These are phyloP conservation scores for Troglohyphantes excavatus DNA, from an alignment of 2,888 invertebrate species.

Conservation along the genomic window DNA sequence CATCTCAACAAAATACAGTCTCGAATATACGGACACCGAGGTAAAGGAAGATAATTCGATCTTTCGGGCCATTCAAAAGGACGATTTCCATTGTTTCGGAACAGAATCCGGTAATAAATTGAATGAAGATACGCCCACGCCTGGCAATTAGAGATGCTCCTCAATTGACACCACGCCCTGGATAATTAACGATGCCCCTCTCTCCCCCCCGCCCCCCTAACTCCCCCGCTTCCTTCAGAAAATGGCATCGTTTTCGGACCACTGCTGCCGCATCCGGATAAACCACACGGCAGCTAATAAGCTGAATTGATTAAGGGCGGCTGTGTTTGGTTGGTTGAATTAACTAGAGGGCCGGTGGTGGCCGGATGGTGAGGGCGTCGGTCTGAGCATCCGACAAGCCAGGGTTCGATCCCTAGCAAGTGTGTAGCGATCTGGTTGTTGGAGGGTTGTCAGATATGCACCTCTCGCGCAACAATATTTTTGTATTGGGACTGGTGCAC, in stretches of 20 bases:
- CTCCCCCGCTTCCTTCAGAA: not conserved
- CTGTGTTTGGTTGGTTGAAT: too few relatives aligned
- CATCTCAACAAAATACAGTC: too few relatives aligned
- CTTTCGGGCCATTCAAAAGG: not conserved
- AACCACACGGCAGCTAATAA: not conserved
- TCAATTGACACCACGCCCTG: conserved; percentile 65
- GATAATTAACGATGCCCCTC: conserved; percentile 61
- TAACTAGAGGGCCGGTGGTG: too few relatives aligned
- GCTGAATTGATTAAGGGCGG: not conserved
- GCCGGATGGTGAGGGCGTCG: too few relatives aligned
- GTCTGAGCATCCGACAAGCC: too few relatives aligned
- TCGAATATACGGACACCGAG: too few relatives aligned
- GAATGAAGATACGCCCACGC: conserved; percentile 66
- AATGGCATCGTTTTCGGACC: conserved; percentile 11
- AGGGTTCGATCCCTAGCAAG: too few relatives aligned
- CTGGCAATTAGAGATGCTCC: conserved; percentile 42
- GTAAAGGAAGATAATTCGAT: not conserved
- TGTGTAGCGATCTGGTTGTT: too few relatives aligned
- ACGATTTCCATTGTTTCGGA: conserved; percentile 21
- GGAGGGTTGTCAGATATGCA: too few relatives aligned
- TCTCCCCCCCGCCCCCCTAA: not conserved
- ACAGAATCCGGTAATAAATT: conserved; percentile 51
- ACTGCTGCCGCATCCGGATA: not conserved
- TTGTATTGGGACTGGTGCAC: too few relatives aligned
- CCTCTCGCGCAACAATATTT: too few relatives aligned